Evolutionary conservation across 2,113 vertebrate genomes (phyloP).

Genomic region (Theristicus caerulescens): DNA sequence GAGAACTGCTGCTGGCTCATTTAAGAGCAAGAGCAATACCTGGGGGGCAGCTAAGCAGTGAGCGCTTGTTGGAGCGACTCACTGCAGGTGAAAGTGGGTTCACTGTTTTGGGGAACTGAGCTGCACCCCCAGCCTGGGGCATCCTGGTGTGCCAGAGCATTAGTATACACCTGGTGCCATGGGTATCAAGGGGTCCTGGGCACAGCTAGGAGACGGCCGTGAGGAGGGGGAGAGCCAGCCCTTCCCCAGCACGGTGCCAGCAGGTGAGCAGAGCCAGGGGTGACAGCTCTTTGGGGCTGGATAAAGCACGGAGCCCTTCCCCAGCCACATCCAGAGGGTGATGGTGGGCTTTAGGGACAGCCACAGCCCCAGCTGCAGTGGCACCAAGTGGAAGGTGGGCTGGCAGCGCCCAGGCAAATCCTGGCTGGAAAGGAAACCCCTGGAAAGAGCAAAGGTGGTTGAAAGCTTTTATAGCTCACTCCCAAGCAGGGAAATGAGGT

Average conservation of each 20-base stretch:
- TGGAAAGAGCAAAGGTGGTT: background rate
- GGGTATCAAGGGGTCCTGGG: accelerated
- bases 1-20: background rate
- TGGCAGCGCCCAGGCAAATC: background rate
- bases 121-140: background rate
- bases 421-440: background rate
- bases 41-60: background rate
- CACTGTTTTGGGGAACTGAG: background rate
- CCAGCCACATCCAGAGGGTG: background rate
- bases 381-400: background rate
- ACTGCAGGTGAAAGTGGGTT: background rate
- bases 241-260: background rate
- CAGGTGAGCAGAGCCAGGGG: background rate
- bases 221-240: background rate
- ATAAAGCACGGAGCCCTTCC: background rate
- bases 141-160: background rate
- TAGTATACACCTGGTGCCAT: background rate
- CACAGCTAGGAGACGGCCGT: background rate
- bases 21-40: background rate
- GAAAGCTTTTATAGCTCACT: background rate
- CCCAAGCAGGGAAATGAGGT: background rate
- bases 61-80: background rate
- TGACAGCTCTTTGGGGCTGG: background rate
- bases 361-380: background rate
- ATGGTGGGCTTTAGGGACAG: background rate